Base-by-base conservation (phyloP, 2,113 vertebrate species). In the Okapia johnstoni region DNA sequence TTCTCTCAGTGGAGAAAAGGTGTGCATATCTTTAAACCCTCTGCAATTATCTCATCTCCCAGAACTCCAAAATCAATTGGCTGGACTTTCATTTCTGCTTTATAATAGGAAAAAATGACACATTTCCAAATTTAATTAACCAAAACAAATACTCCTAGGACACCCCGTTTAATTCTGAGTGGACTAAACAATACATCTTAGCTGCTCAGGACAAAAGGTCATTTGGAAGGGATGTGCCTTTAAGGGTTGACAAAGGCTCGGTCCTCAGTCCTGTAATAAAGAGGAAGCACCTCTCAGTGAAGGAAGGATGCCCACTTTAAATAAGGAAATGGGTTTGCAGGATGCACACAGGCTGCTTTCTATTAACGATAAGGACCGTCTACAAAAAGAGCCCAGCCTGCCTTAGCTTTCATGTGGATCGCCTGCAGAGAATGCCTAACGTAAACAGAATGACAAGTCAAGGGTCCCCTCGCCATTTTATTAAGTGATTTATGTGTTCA, bases 231-330 rank as follows among this genome's bases (percentile, higher is more conserved):
- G 98, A 99, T 99, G 98, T 98, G 98, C 98, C 98, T 99, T 99
- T 98, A 99, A 99, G 99, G 97, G 95, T 50, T 98, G 98, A 99
- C 99, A 99, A 99, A 99, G 98, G 98, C 98, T 98, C 97, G 97
- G 97, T 99, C 98, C 98, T 98, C 97, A 98, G 97, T 96, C 98
- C 98, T 98, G 97, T 98, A 98, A 98, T 98, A 96, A 97, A 99
- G 98, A 99, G 99, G 99, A 99, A 99, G 97, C 98, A 84, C 98
- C 98, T 98, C 99, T 98, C 98, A 98, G 98, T 97, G 98, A 98
- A 99, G 99, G 99, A 99, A 99, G 99, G 99, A 99, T 99, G 98
- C 99, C 98, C 99, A 99, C 99, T 99, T 99, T 99, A 99, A 99
- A 99, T 99, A 99, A 99, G 99, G 99, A 99, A 99, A 99, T 98